Evolutionary conservation across 2,113 vertebrate species (phyloP).

Genomic region (Prionailurus bengalensis): DNA sequence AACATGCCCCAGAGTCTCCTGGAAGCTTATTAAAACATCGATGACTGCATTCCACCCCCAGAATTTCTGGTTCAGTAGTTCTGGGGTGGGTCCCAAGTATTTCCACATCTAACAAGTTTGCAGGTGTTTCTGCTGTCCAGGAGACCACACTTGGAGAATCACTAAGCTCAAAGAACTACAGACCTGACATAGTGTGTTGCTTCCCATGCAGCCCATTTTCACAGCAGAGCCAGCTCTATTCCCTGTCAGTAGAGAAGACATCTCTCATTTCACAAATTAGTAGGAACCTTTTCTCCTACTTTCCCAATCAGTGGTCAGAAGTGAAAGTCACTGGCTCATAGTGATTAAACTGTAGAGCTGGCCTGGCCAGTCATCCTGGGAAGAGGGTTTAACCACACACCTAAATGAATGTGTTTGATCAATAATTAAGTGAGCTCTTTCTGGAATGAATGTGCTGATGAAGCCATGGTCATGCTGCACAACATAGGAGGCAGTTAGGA

Average conservation of each 20-base stretch:
- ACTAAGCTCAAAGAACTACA: background rate
- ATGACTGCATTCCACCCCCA: background rate
- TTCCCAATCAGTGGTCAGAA: background rate
- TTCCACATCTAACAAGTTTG: background rate
- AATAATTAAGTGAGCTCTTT: conserved; percentile 46
- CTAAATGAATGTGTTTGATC: conserved; percentile 25
- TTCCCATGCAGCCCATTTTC: background rate
- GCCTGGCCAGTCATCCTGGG: background rate
- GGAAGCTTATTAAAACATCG: background rate
- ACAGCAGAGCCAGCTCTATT: background rate
- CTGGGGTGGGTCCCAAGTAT: background rate
- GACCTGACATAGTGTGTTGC: background rate
- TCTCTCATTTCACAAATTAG: background rate
- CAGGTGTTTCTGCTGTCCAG: background rate
- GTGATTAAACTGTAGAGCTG: background rate
- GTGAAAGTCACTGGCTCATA: background rate
- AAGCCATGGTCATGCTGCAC: background rate
- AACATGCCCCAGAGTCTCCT: background rate
- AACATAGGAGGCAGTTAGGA: background rate
- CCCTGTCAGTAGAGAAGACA: background rate
- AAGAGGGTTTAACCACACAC: background rate
- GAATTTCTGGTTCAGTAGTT: background rate
- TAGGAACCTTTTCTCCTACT: background rate
- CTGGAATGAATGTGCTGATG: background rate
- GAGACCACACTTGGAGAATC: background rate